These are phyloP conservation scores for Marasmarcha lunaedactyla DNA, from an alignment of 2,888 invertebrate genomes.

Conservation along the genomic window DNA sequence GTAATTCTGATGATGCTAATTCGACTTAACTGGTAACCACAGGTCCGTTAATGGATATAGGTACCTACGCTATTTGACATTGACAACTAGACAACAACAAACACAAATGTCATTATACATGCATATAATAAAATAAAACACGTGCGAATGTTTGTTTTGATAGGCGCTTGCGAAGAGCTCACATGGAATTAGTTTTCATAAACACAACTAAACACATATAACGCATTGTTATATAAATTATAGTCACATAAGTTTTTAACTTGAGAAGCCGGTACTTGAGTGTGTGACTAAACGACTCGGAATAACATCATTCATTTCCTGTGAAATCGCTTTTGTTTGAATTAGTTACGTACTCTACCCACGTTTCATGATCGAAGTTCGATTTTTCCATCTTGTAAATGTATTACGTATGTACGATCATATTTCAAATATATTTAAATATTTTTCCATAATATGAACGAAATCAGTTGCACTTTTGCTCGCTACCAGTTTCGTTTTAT, in stretches of 20 bases:
- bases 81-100: conserved; percentile 17
- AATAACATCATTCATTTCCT: conserved; percentile 1
- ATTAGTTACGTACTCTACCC: not conserved
- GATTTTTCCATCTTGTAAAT: not conserved
- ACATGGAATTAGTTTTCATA: no score
- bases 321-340: conserved; percentile 4
- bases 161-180: not conserved
- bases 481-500: no score
- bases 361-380: not conserved
- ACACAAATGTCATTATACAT: not conserved
- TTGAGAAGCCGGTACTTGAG: not conserved
- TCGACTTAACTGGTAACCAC: not conserved
- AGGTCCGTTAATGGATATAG: conserved; percentile 31
- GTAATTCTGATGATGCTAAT: not conserved
- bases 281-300: not conserved
- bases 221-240: no score
- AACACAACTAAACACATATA: no score
- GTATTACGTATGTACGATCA: not conserved
- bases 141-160: no score
- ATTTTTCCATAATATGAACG: no score
- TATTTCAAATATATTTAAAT: no score
- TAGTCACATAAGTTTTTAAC: not conserved
- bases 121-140: not conserved
- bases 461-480: no score
- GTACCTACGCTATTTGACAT: conserved; percentile 26